Percentiles rank a stretch among this genome's conserved stretches.
Conservation (phyloP, 2,888 invertebrate genomes). For the Cetonia aurata region DNA sequence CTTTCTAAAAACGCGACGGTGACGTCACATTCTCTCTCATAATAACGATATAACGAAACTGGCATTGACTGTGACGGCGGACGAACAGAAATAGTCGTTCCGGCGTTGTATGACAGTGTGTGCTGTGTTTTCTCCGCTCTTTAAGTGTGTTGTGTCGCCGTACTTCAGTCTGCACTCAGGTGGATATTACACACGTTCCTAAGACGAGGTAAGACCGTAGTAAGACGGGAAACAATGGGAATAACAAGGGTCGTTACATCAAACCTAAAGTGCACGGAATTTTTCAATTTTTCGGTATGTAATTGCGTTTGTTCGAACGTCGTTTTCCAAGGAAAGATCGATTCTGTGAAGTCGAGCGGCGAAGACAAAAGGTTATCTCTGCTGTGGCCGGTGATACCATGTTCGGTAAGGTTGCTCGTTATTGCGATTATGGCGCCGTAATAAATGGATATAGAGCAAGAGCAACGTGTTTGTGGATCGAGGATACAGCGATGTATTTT, state of each 20-base stretch:
- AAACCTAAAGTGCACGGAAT: constrained; percentile 8
- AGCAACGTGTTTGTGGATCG: constrained; percentile 8
- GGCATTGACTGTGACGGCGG: constrained; percentile 11
- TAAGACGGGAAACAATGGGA: constrained; percentile 16
- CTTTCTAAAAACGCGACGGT: constrained; percentile 30
- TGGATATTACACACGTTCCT: constrained; percentile 19
- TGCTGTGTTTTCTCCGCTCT: constrained; percentile 11
- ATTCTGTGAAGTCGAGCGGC: background rate
- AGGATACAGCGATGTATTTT: constrained; percentile 1
- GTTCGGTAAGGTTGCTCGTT: background rate
- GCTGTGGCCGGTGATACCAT: background rate
- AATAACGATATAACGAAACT: background rate
- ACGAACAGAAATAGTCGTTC: constrained; percentile 15
- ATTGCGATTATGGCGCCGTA: background rate
- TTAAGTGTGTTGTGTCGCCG: constrained; percentile 11
- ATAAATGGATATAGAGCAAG: constrained; percentile 9
- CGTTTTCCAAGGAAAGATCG: constrained; percentile 1
- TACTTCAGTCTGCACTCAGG: background rate
- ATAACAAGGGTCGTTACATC: background rate
- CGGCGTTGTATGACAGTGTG: constrained; percentile 21
- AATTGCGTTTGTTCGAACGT: constrained; percentile 14
- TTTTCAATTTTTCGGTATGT: background rate
- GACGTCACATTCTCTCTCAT: constrained; percentile 38
- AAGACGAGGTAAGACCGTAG: constrained; percentile 20
- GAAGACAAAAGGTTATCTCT: constrained; percentile 26